phyloP scores from a whole-genome alignment of 2,888 invertebrate genomes.

The Lamellibrachia satsuma region DNA sequence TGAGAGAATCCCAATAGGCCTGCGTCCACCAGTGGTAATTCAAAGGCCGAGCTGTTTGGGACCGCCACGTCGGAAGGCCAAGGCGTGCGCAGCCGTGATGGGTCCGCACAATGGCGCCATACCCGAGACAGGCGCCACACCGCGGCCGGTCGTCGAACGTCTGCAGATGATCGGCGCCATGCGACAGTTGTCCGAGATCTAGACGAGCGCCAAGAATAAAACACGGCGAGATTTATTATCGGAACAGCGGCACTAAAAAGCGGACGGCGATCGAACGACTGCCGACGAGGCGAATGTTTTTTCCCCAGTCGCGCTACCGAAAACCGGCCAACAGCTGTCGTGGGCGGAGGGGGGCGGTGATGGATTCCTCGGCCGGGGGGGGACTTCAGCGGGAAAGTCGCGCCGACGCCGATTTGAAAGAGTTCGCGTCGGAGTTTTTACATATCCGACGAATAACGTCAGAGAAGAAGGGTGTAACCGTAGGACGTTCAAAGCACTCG shows the following conservation, averaged over 20 bases:
- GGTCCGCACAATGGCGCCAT: neutral
- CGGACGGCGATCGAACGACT: neutral
- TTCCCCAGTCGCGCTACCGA: neutral
- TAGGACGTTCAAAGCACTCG: no score
- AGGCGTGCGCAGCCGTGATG: neutral
- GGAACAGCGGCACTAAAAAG: slow-evolving; percentile 13
- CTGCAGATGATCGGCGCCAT: neutral
- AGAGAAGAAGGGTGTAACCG: no score
- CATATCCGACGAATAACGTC: neutral
- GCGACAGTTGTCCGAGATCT: neutral
- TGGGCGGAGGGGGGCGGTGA: neutral
- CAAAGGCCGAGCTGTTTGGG: neutral
- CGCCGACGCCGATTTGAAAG: neutral
- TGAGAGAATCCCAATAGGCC: neutral
- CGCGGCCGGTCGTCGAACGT: neutral
- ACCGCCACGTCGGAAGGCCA: neutral
- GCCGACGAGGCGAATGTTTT: neutral
- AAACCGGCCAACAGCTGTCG: neutral
- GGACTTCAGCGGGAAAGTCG: neutral
- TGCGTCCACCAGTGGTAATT: neutral
- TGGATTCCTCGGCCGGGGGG: neutral
- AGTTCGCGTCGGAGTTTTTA: neutral
- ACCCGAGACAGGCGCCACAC: slow-evolving; percentile 13
- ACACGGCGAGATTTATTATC: slow-evolving; percentile 12
- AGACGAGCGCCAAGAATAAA: neutral